These are phyloP conservation scores for Hyla sarda DNA, from an alignment of 2,113 vertebrate species.

Conservation along the genomic window DNA sequence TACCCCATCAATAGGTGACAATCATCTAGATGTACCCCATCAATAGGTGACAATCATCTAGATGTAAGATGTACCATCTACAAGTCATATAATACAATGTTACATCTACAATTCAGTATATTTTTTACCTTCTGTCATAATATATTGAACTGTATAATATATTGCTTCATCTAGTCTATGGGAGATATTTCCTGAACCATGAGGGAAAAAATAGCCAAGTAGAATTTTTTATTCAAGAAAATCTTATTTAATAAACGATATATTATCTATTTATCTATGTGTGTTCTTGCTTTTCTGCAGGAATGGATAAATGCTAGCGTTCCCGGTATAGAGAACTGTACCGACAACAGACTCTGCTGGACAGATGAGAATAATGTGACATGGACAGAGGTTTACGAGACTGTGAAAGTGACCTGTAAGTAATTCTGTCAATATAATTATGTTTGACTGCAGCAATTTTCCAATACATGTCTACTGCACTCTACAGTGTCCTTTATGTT, in stretches of 20 bases:
- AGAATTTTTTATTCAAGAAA: not conserved
- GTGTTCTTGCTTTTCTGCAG: conserved; percentile 67
- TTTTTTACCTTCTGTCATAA: too few species aligned
- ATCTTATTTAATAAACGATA: not conserved
- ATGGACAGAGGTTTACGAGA: conserved; percentile 69
- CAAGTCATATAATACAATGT: too few species aligned
- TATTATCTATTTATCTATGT: not conserved
- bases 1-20: too few species aligned
- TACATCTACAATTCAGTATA: too few species aligned
- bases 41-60: too few species aligned
- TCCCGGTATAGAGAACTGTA: conserved; percentile 76
- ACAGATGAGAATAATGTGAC: conserved; percentile 78
- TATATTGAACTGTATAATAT: too few species aligned
- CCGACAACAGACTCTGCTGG: conserved; percentile 76
- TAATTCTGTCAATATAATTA: not conserved
- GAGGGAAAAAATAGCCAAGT: too few species aligned
- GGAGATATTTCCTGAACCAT: too few species aligned
- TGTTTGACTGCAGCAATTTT: not conserved
- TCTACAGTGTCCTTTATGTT: too few species aligned
- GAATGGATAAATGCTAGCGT: conserved; percentile 79
- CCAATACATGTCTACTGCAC: not conserved
- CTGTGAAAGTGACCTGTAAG: conserved; percentile 80
- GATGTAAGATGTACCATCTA: too few species aligned
- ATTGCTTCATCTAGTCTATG: too few species aligned
- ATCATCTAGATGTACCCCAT: too few species aligned